Conservation (phyloP, 1,140 invertebrate species). For the Neodiprion virginianus region DNA sequence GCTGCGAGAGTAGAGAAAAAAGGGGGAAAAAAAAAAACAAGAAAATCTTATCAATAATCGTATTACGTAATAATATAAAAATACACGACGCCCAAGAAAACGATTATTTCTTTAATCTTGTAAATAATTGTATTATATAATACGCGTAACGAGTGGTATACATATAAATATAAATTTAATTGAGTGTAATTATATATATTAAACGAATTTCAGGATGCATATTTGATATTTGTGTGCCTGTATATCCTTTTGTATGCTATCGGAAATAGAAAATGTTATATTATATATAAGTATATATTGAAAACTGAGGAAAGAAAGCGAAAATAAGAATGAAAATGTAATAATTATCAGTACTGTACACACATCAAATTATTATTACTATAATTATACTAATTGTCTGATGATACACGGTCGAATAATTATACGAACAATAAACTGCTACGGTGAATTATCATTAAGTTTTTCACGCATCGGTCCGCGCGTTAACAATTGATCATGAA, state of each 20-base stretch:
- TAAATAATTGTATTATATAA: background rate
- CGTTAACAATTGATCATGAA: too few species aligned
- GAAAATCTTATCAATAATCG: too few species aligned
- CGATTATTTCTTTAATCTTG: background rate
- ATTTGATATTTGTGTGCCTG: constrained; percentile 63
- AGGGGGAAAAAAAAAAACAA: too few species aligned
- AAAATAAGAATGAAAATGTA: background rate
- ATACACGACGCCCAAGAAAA: background rate
- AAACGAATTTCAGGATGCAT: constrained; percentile 47
- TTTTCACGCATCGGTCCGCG: too few species aligned
- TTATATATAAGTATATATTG: background rate
- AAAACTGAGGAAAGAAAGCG: background rate
- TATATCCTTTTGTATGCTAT: constrained; percentile 60
- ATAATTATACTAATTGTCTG: background rate
- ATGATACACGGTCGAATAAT: background rate
- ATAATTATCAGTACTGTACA: background rate
- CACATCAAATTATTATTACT: background rate
- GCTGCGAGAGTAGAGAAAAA: too few species aligned
- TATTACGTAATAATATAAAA: background rate
- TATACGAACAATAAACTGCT: background rate
- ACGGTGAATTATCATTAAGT: background rate
- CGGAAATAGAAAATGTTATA: constrained; percentile 41
- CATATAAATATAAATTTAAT: background rate
- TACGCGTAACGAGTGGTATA: background rate
- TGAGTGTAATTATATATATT: background rate